Evolutionary conservation across 2,888 invertebrate species (phyloP).

Genomic region (Mythimna ferrago): DNA sequence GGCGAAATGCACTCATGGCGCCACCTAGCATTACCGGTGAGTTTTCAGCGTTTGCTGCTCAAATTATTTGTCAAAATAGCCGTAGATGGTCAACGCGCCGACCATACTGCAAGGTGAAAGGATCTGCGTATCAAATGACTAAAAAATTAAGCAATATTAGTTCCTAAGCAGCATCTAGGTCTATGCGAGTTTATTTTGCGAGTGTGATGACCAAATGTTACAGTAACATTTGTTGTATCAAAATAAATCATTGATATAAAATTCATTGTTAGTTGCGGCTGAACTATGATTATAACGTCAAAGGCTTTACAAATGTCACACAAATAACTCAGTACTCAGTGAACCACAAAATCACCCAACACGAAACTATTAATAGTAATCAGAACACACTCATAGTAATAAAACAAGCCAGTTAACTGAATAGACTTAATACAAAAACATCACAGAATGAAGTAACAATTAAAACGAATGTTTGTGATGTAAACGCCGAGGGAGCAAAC

Average conservation of each 20-base stretch:
- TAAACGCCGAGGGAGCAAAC: slow-evolving; percentile 39
- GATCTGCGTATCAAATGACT: not conserved
- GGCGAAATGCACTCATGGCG: slow-evolving; percentile 23
- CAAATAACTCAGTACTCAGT: slow-evolving; percentile 15
- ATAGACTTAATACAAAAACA: slow-evolving; percentile 13
- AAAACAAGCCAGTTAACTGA: slow-evolving; percentile 15
- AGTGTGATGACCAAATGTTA: not conserved
- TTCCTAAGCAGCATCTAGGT: not conserved
- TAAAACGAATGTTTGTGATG: slow-evolving; percentile 46
- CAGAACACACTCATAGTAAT: not conserved
- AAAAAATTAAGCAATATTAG: not conserved
- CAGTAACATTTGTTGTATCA: not conserved
- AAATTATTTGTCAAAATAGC: slow-evolving; percentile 21
- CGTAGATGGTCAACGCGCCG: slow-evolving; percentile 7
- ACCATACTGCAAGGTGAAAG: not conserved
- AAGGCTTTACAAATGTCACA: slow-evolving; percentile 19
- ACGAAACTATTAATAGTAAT: slow-evolving; percentile 4
- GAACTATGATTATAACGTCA: slow-evolving; percentile 1
- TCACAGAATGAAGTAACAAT: slow-evolving; percentile 30
- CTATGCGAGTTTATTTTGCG: not conserved
- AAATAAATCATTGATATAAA: not conserved
- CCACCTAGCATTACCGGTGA: slow-evolving; percentile 27
- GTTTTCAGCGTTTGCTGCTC: not conserved
- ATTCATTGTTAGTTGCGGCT: not conserved
- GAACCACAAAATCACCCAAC: slow-evolving; percentile 2